A percentile compares a stretch with the other conserved stretches of the same genome.
These are phyloP conservation scores for Lasioglossum lativentre DNA, from an alignment of 2,888 invertebrate species.

Conservation along the genomic window DNA sequence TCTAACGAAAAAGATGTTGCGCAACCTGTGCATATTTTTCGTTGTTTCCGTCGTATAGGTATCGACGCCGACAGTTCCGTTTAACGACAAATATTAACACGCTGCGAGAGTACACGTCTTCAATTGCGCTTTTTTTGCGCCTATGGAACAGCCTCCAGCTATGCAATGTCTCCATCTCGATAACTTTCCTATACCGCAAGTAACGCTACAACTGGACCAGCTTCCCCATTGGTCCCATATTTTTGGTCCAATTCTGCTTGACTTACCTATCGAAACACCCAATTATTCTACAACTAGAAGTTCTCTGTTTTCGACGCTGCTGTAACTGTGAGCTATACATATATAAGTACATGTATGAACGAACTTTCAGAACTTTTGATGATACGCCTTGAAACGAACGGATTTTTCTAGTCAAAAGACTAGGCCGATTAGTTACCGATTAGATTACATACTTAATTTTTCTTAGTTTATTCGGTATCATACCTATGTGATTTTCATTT, in stretches of 20 bases:
- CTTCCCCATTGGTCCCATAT: slow-evolving; percentile 85
- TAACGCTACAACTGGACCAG: slow-evolving; percentile 85
- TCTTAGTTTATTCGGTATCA: neutral
- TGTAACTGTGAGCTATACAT: neutral
- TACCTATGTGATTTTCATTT: neutral
- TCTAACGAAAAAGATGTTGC: neutral
- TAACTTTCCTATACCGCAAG: slow-evolving; percentile 85
- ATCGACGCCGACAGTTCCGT: neutral
- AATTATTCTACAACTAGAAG: neutral
- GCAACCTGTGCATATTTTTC: neutral
- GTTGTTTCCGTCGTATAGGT: neutral
- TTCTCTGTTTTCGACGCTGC: neutral
- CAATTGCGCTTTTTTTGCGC: slow-evolving; percentile 86
- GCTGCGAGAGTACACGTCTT: slow-evolving; percentile 84
- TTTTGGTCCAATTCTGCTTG: slow-evolving; percentile 76
- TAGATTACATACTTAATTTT: neutral
- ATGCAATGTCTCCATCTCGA: slow-evolving; percentile 85
- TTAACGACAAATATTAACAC: slow-evolving; percentile 73
- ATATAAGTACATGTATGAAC: neutral
- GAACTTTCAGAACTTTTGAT: neutral
- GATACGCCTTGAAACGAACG: neutral
- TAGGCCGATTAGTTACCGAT: neutral
- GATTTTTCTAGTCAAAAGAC: neutral
- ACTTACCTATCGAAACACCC: slow-evolving; percentile 34
- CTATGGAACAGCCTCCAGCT: slow-evolving; percentile 83